Evolutionary conservation across 2,797 vertebrate species (phyloP), one percentile per base, ranked within the genome.

Genomic region (Lepus townsendii): DNA sequence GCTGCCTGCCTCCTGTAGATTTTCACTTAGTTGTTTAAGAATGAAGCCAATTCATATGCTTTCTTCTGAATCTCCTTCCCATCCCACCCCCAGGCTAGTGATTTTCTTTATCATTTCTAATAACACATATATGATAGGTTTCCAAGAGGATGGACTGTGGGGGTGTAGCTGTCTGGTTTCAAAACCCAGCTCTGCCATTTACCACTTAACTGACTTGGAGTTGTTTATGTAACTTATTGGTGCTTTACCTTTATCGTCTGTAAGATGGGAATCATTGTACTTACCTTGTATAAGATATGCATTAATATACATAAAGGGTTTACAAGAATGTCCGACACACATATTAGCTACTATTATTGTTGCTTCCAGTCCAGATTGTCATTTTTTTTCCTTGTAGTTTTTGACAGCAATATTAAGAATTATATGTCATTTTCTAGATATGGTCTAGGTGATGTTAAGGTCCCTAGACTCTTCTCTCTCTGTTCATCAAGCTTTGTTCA

Each of bases 41-140:
- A 30, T 68, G 47, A 89, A 71, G 24, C 27, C 32, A 30, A 32
- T 63, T 87, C 79, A 52, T 19, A 73, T 24, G 10, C 27, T 79
- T 57, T 79, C 47, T 88, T 38, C 24, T 72, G 78, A 90, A 38
- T 86, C 42, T 85, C 62, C 17, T 92, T 9, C 60, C n/a, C 9
- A 63, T 2, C 7, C 12, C 20, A 68, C 7, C 9, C 10, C 20
- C 20, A 50, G 22, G 27, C 10, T 72, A 86, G 76, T 86, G 54
- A 30, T 85, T 68, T 92, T 85, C 54, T 24, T 95, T 90, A 54
- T 83, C n/a, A 50, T 88, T 92, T 90, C 38, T 73, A 52, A 30
- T 32, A 86, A 10, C 42, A 50, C 32, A 60, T 47, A 79, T 91
- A 50, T 26, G 24, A 60, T 52, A 91, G 35, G 66, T 90, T 94